phyloP scores from a whole-genome alignment of 2,888 invertebrate genomes.

The Cephus pygmeus region DNA sequence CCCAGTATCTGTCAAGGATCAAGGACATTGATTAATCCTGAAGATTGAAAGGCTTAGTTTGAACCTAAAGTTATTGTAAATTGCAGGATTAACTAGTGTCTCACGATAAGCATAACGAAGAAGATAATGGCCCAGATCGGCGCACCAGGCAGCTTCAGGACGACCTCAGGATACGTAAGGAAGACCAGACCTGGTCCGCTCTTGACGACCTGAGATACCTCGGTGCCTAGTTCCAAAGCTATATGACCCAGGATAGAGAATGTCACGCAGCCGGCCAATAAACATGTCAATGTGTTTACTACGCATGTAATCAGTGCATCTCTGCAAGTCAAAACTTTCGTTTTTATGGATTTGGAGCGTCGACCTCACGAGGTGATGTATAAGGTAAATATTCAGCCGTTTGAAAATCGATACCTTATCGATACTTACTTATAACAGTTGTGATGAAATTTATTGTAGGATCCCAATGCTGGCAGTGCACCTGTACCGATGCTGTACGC shows the following conservation, averaged over 20 bases:
- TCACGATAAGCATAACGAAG: slow-evolving; percentile 78
- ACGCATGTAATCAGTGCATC: slow-evolving; percentile 79
- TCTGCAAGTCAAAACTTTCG: slow-evolving; percentile 60
- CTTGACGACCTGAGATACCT: slow-evolving; percentile 69
- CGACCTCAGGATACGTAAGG: slow-evolving; percentile 80
- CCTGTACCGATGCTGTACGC: slow-evolving; percentile 83
- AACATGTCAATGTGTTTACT: slow-evolving; percentile 78
- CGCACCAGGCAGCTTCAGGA: slow-evolving; percentile 77
- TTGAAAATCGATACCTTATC: neutral
- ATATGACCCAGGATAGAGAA: slow-evolving; percentile 81
- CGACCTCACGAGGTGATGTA: neutral
- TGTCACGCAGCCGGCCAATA: slow-evolving; percentile 80
- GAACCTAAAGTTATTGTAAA: neutral
- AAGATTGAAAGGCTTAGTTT: neutral
- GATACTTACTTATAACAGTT: slow-evolving; percentile 75
- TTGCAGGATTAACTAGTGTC: slow-evolving; percentile 27
- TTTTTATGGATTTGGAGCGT: slow-evolving; percentile 26
- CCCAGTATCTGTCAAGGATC: slow-evolving; percentile 71
- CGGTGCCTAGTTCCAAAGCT: slow-evolving; percentile 68
- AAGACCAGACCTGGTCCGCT: slow-evolving; percentile 81
- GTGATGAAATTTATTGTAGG: slow-evolving; percentile 82
- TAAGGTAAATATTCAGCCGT: neutral
- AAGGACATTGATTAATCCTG: neutral
- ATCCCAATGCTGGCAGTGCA: slow-evolving; percentile 78
- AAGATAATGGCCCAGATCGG: slow-evolving; percentile 79